phyloP scores from a whole-genome alignment of 2,888 invertebrate species.

The Adelphocoris suturalis region DNA sequence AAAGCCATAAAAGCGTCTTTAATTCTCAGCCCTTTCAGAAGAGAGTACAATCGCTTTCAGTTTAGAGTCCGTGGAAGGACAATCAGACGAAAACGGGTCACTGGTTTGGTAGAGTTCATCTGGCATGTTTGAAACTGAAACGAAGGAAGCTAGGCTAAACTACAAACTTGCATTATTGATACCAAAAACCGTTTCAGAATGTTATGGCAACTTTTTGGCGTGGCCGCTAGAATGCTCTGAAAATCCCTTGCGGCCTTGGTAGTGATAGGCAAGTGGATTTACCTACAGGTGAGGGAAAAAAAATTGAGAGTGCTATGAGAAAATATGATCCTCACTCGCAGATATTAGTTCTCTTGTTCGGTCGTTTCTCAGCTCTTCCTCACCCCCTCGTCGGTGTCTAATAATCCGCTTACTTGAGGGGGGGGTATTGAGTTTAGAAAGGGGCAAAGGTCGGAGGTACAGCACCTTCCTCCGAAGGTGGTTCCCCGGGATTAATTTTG shows the following conservation, averaged over 20 bases:
- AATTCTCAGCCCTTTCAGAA: not conserved
- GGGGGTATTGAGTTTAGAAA: not conserved
- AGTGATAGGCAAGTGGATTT: too few species aligned
- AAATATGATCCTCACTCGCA: not conserved
- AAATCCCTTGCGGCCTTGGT: too few species aligned
- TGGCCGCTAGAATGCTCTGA: too few species aligned
- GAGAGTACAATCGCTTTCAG: not conserved
- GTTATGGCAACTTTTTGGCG: too few species aligned
- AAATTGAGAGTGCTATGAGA: not conserved
- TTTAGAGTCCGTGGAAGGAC: not conserved
- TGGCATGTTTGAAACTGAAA: slow-evolving; percentile 4
- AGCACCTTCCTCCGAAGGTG: not conserved
- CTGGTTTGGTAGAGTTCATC: not conserved
- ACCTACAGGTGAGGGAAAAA: not conserved
- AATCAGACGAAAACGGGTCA: slow-evolving; percentile 32
- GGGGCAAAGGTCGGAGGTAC: not conserved
- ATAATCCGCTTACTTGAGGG: not conserved
- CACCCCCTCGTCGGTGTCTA: not conserved
- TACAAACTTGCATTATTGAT: not conserved
- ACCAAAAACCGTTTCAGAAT: too few species aligned
- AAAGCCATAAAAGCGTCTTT: slow-evolving; percentile 32
- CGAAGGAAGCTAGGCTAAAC: not conserved
- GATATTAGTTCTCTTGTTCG: slow-evolving; percentile 23
- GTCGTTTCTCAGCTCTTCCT: not conserved
- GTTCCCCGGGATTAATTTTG: slow-evolving; percentile 11